phyloP scores from a whole-genome alignment of 1,140 invertebrate genomes.

The Oncopodura yosiiana region DNA sequence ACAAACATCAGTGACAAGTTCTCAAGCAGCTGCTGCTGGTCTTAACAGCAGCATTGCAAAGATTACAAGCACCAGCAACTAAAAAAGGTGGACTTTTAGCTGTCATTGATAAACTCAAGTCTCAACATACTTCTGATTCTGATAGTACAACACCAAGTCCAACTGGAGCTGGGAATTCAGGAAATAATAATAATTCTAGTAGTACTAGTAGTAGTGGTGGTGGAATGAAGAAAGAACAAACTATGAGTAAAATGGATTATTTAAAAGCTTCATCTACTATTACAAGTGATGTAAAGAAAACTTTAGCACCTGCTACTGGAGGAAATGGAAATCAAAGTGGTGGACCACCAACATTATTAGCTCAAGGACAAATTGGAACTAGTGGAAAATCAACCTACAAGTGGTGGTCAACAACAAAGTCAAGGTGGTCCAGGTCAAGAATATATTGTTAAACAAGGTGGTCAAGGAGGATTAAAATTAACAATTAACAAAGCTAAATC shows the following conservation, averaged over 20 bases:
- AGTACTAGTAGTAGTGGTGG: too few relatives aligned
- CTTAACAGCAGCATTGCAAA: too few relatives aligned
- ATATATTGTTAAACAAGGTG: conserved; percentile 76
- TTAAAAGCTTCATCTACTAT: conserved; percentile 19
- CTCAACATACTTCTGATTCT: conserved; percentile 35
- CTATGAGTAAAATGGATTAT: conserved; percentile 21
- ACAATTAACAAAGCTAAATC: conserved; percentile 70
- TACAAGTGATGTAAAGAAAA: conserved; percentile 15
- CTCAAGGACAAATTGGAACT: not conserved
- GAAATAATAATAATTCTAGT: not conserved
- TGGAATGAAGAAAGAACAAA: conserved; percentile 6
- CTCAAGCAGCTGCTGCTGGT: conserved; percentile 12
- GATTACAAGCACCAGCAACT: conserved; percentile 47
- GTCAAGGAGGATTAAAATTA: conserved; percentile 65
- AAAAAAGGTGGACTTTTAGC: conserved; percentile 66
- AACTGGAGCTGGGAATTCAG: not conserved
- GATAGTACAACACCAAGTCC: too few relatives aligned
- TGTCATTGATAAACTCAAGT: conserved; percentile 75
- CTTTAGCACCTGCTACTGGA: not conserved
- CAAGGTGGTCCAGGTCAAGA: too few relatives aligned
- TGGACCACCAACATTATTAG: too few relatives aligned
- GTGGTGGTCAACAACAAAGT: not conserved
- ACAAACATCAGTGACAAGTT: too few relatives aligned
- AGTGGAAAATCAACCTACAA: not conserved
- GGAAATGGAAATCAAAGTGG: conserved; percentile 9